Percentiles rank a stretch among this genome's conserved stretches.
Conservation (phyloP, 2,797 vertebrate species). For the Selene dorsalis region DNA sequence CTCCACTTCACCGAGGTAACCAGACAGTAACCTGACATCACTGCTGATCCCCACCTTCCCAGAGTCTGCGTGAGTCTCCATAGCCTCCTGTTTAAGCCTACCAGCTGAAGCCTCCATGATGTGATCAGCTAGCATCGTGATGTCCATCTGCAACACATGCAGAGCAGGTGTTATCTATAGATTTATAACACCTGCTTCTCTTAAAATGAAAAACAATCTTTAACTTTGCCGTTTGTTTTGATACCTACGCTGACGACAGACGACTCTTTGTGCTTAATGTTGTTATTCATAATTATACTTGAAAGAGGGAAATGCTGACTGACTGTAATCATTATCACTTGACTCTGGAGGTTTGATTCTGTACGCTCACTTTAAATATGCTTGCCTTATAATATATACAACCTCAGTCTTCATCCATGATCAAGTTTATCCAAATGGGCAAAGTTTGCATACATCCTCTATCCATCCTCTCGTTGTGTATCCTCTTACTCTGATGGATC, state of each 20-base stretch:
- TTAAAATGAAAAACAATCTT: not conserved
- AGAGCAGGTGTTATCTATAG: conserved; percentile 20
- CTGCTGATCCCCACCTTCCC: conserved; percentile 86
- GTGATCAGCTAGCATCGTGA: conserved; percentile 96
- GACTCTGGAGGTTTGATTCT: not conserved
- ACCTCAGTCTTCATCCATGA: too few relatives aligned
- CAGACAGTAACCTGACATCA: conserved; percentile 95
- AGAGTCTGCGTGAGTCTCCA: conserved; percentile 83
- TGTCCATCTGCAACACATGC: conserved; percentile 87
- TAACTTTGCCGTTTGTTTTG: not conserved
- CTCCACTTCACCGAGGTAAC: conserved; percentile 95
- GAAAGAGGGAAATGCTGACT: not conserved
- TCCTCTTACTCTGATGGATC: not conserved
- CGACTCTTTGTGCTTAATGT: conserved; percentile 1
- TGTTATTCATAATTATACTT: not conserved
- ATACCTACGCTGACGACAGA: not conserved
- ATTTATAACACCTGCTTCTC: not conserved
- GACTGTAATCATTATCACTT: not conserved
- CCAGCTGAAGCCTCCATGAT: conserved; percentile 94
- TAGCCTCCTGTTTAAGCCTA: conserved; percentile 92
- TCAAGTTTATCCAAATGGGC: too few relatives aligned
- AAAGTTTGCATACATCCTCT: not conserved
- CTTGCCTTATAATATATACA: not conserved
- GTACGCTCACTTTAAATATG: not conserved
- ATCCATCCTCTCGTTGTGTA: not conserved